These are phyloP conservation scores for Heliothis subflexa DNA, from an alignment of 1,140 invertebrate species.

Conservation along the genomic window DNA sequence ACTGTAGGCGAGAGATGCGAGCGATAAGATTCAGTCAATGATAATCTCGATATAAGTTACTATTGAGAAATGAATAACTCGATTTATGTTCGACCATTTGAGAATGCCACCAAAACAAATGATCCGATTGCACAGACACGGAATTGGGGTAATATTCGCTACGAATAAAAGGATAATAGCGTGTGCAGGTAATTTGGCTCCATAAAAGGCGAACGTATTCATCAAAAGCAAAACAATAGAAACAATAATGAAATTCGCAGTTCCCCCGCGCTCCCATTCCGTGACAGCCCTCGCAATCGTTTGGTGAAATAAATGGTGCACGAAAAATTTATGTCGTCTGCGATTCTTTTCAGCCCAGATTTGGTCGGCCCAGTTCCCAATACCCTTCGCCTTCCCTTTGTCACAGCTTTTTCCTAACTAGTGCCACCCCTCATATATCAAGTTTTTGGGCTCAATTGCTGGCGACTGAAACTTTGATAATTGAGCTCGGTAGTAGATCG, in stretches of 20 bases:
- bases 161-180: slow-evolving; percentile 23
- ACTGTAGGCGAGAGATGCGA: slow-evolving; percentile 25
- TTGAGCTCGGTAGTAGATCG: background rate
- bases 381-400: slow-evolving; percentile 42
- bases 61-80: slow-evolving; percentile 33
- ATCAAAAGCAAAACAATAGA: slow-evolving; percentile 48
- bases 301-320: slow-evolving; percentile 78
- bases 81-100: slow-evolving; percentile 9
- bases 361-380: slow-evolving; percentile 42
- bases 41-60: slow-evolving; percentile 31
- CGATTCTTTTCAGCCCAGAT: slow-evolving; percentile 61
- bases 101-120: background rate
- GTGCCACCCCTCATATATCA: slow-evolving; percentile 26
- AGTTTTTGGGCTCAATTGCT: slow-evolving; percentile 13
- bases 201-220: slow-evolving; percentile 41
- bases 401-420: slow-evolving; percentile 34
- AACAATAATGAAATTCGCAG: slow-evolving; percentile 43
- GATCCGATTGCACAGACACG: slow-evolving; percentile 3
- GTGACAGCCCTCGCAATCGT: slow-evolving; percentile 61
- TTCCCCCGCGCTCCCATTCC: slow-evolving; percentile 68
- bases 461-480: background rate
- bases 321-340: slow-evolving; percentile 76
- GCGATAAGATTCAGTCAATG: slow-evolving; percentile 11
- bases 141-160: background rate
- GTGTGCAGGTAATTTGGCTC: slow-evolving; percentile 23